Evolutionary conservation across 2,888 invertebrate genomes (phyloP).

Genomic region (Craniophora ligustri): DNA sequence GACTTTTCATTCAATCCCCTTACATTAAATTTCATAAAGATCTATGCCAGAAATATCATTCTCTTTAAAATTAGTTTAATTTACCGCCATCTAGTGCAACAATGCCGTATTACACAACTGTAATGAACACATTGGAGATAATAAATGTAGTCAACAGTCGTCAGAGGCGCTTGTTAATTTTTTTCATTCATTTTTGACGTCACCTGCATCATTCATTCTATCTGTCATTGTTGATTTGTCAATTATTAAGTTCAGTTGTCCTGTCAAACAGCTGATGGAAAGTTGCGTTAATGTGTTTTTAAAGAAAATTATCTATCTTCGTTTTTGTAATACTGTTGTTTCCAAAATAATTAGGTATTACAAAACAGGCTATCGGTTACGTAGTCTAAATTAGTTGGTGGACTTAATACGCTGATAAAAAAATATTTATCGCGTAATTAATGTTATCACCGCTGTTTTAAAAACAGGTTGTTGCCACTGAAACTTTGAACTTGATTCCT

Average conservation of each 20-base stretch:
- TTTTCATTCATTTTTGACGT: slow-evolving; percentile 21
- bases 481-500: slow-evolving; percentile 36
- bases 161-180: slow-evolving; percentile 21
- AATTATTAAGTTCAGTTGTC: slow-evolving; percentile 5
- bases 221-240: slow-evolving; percentile 2
- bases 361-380: slow-evolving; percentile 7
- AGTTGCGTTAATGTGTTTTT: slow-evolving; percentile 13
- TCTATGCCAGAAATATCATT: background rate
- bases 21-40: background rate
- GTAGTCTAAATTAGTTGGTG: slow-evolving; percentile 15
- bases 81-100: slow-evolving; percentile 30
- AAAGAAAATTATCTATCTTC: too few relatives aligned
- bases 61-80: background rate
- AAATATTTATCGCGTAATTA: slow-evolving; percentile 44
- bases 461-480: slow-evolving; percentile 29
- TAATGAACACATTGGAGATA: background rate
- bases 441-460: slow-evolving; percentile 12
- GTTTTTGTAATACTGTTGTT: slow-evolving; percentile 4
- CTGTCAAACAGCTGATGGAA: slow-evolving; percentile 53
- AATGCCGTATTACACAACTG: background rate
- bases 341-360: slow-evolving; percentile 18
- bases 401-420: slow-evolving; percentile 32
- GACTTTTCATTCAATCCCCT: background rate
- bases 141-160: background rate
- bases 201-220: background rate